Base-by-base conservation (phyloP, 2,888 invertebrate species). In the Bhutanitis thaidina region DNA sequence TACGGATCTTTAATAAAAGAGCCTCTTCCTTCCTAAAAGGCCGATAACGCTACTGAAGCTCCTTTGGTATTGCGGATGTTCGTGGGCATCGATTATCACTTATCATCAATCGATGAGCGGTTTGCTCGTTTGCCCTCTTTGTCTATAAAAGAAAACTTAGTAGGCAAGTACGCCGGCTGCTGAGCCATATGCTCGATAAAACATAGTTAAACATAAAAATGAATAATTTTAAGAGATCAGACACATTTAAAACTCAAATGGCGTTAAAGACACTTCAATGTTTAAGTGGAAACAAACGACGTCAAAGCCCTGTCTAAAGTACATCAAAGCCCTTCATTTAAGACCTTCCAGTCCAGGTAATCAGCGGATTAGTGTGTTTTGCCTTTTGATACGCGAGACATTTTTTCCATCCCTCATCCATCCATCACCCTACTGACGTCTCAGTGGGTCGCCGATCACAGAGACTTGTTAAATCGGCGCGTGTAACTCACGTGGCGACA, bases 391-490 rank as follows among this genome's bases (percentile, higher is more conserved):
- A 61, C 60, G 43, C 55, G 61, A 69, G 43, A 39, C 61, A 58
- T 54, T 62, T 65, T 62, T 65, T 66, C 37, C 35, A 30, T 34
- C 34, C 34, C 7, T 30, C n/a, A n/a, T 66, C 37, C 35, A 30
- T 34, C 34, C 34, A 4, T 13, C 34, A 34, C 34, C 12, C 34
- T 7, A 64, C 60, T 38, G 63, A 69, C 71, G 68, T 62, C 58
- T 54, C 58, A 46, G 57, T 25, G n/a, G 39, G 30, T 53, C 53
- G 47, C 58, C 66, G 69, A 74, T 74, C 75, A 69, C 71, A 73
- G 69, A 60, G 66, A 54, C 72, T 79, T 71, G 74, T 84, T 81
- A 82, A 60, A 55, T 53, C 54, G 74, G 54, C 81, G 74, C 80
- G 84, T 82, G 86, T 55, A 55, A 48, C 56, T 60, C 83, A 77